phyloP scores from a whole-genome alignment of 2,113 vertebrate species.

The Rhagologus leucostigma region DNA sequence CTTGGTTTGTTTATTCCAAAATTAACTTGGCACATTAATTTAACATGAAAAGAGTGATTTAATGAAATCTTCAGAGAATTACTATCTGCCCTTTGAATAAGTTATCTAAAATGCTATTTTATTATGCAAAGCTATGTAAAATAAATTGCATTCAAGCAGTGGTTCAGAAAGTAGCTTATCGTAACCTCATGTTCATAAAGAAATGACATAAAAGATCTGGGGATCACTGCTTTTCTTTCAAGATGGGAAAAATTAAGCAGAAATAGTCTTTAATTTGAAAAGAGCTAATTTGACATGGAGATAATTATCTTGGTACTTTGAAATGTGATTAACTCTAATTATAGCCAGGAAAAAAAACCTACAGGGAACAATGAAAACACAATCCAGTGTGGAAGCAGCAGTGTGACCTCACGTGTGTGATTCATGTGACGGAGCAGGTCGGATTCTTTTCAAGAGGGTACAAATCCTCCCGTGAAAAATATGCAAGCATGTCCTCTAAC shows the following conservation, averaged over 20 bases:
- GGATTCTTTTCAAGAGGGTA: neutral
- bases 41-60: slow-evolving; percentile 71
- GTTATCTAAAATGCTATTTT: slow-evolving; percentile 72
- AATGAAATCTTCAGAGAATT: slow-evolving; percentile 74
- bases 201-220: slow-evolving; percentile 47
- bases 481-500: neutral
- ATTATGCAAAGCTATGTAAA: slow-evolving; percentile 74
- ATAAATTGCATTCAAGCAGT: slow-evolving; percentile 71
- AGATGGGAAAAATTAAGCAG: slow-evolving; percentile 38
- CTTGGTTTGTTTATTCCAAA: slow-evolving; percentile 61
- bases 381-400: neutral
- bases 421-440: neutral
- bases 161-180: slow-evolving; percentile 72
- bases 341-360: neutral
- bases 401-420: neutral
- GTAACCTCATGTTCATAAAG: slow-evolving; percentile 58
- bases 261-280: slow-evolving; percentile 46
- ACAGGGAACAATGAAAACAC: slow-evolving; percentile 2
- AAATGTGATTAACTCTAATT: slow-evolving; percentile 49
- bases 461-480: neutral
- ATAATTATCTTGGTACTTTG: slow-evolving; percentile 50
- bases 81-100: slow-evolving; percentile 70
- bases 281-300: slow-evolving; percentile 22
- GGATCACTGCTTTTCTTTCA: slow-evolving; percentile 23
- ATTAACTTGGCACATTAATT: slow-evolving; percentile 68